Percentiles rank a stretch among this genome's conserved stretches.
These are phyloP conservation scores for Zoanthus gigantus DNA, from an alignment of 92 coral and sea anemone species.

Conservation along the genomic window DNA sequence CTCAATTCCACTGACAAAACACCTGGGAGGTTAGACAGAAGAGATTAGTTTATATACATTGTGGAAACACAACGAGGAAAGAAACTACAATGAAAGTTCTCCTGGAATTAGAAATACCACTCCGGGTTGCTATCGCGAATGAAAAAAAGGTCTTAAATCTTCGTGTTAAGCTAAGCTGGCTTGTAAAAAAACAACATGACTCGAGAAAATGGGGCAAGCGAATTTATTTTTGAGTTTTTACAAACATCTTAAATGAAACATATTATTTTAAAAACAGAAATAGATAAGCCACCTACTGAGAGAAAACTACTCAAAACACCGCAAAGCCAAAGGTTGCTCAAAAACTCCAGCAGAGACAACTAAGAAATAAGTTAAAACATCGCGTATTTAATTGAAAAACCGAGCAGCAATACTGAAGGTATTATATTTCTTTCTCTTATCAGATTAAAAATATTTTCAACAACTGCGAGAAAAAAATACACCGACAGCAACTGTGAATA, in stretches of 20 bases:
- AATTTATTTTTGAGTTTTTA: background rate
- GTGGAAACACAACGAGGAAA: too few species aligned
- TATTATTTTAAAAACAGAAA: background rate
- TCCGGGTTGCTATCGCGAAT: too few species aligned
- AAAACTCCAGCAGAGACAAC: background rate
- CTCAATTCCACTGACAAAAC: too few species aligned
- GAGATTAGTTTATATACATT: too few species aligned
- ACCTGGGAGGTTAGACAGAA: too few species aligned
- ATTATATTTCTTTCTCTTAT: background rate
- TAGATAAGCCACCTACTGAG: background rate
- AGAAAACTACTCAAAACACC: background rate
- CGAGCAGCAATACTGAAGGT: background rate
- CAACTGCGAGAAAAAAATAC: background rate
- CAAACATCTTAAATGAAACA: background rate
- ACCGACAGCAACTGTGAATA: background rate
- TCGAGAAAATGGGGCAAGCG: too few species aligned
- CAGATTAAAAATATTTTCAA: background rate
- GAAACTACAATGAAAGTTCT: too few species aligned
- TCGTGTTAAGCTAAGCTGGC: too few species aligned
- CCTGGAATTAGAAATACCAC: too few species aligned
- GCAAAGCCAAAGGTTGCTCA: background rate
- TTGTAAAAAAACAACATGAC: too few species aligned
- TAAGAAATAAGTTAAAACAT: background rate
- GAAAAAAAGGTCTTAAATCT: too few species aligned
- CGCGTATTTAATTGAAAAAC: background rate